Evolutionary conservation across 2,888 invertebrate species (phyloP).

Genomic region (Plutella xylostella): DNA sequence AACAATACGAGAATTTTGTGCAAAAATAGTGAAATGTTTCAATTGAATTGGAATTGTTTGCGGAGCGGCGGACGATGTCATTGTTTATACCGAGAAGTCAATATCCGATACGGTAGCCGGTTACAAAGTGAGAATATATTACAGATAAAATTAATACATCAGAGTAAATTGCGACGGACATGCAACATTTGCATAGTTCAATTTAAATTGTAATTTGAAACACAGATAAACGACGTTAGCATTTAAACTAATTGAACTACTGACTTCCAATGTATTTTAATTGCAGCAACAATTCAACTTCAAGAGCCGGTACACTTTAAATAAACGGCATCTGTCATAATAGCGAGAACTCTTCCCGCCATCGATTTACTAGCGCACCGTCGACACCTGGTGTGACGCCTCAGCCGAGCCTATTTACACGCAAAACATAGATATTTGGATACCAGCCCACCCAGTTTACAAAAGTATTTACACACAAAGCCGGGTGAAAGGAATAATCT

Average conservation of each 20-base stretch:
- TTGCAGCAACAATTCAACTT: conserved; percentile 20
- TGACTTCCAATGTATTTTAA: conserved; percentile 35
- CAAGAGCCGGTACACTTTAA: conserved; percentile 28
- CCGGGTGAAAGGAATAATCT: conserved; percentile 23
- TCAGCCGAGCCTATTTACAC: conserved; percentile 61
- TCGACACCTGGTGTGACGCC: conserved; percentile 61
- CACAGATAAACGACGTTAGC: too few relatives aligned
- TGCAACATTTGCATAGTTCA: neutral
- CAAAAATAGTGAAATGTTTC: too few relatives aligned
- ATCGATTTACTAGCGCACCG: conserved; percentile 45
- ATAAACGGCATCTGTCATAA: conserved; percentile 63
- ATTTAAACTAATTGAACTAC: conserved; percentile 27
- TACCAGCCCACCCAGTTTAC: conserved; percentile 45
- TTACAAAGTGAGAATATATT: too few relatives aligned
- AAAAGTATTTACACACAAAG: conserved; percentile 16
- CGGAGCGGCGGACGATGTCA: too few relatives aligned
- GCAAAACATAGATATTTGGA: conserved; percentile 63
- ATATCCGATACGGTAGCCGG: too few relatives aligned
- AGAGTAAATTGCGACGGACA: too few relatives aligned
- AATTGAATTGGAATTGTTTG: too few relatives aligned
- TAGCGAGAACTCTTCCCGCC: conserved; percentile 54
- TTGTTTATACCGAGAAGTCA: too few relatives aligned
- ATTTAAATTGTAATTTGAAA: too few relatives aligned
- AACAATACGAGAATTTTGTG: too few relatives aligned
- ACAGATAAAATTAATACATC: too few relatives aligned